phyloP scores from a whole-genome alignment of 2,888 invertebrate genomes.

The Melanchra persicariae region DNA sequence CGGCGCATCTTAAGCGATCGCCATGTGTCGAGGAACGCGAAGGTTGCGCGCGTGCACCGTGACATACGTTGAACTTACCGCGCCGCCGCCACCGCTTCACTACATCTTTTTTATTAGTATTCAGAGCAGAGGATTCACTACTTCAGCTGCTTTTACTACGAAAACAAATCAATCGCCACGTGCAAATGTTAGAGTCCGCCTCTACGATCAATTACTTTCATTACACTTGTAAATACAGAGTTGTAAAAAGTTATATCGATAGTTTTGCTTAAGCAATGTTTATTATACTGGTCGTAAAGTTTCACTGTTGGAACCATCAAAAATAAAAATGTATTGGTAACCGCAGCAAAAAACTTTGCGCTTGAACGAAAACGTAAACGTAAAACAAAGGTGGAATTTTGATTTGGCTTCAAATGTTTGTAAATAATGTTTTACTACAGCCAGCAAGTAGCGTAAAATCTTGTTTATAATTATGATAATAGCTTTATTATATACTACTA shows the following conservation, averaged over 20 bases:
- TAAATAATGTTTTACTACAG: constrained; percentile 85
- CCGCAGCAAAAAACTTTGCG: constrained; percentile 39
- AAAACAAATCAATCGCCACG: constrained; percentile 22
- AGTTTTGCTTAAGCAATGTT: constrained; percentile 15
- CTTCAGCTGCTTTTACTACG: constrained; percentile 27
- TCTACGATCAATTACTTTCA: constrained; percentile 13
- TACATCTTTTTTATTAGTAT: constrained; percentile 26
- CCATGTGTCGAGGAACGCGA: constrained; percentile 34
- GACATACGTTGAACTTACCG: constrained; percentile 32
- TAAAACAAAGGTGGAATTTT: constrained; percentile 65
- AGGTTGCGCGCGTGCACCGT: constrained; percentile 32
- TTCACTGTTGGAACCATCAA: constrained; percentile 18
- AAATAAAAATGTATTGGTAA: constrained; percentile 45
- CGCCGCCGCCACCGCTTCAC: constrained; percentile 4
- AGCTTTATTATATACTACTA: constrained; percentile 85
- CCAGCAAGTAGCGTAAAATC: constrained; percentile 86
- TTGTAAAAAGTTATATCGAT: constrained; percentile 25
- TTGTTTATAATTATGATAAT: constrained; percentile 90
- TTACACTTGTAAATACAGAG: constrained; percentile 19
- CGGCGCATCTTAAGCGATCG: constrained; percentile 41
- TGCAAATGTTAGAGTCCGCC: constrained; percentile 1
- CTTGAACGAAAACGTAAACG: constrained; percentile 51
- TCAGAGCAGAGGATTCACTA: constrained; percentile 2
- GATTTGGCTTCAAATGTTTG: constrained; percentile 75
- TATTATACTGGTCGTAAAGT: constrained; percentile 18